These are phyloP conservation scores for Octopus bimaculoides DNA, from an alignment of 1,140 invertebrate genomes.

Conservation along the genomic window DNA sequence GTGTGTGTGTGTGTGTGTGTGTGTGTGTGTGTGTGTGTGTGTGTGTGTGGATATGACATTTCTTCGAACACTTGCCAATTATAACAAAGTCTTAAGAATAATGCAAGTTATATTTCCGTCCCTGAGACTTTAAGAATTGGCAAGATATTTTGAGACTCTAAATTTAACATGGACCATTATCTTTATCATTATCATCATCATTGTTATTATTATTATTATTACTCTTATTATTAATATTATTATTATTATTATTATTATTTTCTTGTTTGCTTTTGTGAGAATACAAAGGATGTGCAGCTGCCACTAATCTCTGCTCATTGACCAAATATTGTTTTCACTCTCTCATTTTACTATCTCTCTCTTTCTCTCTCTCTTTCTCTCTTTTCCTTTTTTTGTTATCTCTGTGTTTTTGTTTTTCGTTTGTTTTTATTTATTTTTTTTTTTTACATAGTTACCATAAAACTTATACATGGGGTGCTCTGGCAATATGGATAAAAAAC, in stretches of 20 bases:
- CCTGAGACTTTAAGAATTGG: too few relatives aligned
- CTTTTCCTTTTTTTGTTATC: neutral
- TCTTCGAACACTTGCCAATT: too few relatives aligned
- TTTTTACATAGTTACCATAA: neutral
- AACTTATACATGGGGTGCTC: slow-evolving; percentile 68
- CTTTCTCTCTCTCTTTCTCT: too few relatives aligned
- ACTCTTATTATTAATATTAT: neutral
- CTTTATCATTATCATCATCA: neutral
- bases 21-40: too few relatives aligned
- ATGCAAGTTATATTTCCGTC: too few relatives aligned
- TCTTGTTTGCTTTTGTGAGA: neutral
- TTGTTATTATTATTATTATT: neutral
- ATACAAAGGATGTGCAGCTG: neutral
- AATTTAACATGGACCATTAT: neutral
- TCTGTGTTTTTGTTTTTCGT: too few relatives aligned
- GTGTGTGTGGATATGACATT: too few relatives aligned
- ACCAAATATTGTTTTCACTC: neutral
- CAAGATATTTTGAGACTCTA: too few relatives aligned
- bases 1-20: too few relatives aligned
- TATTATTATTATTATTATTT: neutral
- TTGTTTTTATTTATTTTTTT: neutral
- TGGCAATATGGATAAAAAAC: slow-evolving; percentile 89
- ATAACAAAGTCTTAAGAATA: too few relatives aligned
- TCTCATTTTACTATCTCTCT: neutral
- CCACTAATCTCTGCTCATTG: slow-evolving; percentile 12